Percentiles rank a stretch among this genome's conserved stretches.
These are phyloP conservation scores for Tricholaema leucomelas DNA, from an alignment of 2,113 vertebrate genomes.

Conservation along the genomic window DNA sequence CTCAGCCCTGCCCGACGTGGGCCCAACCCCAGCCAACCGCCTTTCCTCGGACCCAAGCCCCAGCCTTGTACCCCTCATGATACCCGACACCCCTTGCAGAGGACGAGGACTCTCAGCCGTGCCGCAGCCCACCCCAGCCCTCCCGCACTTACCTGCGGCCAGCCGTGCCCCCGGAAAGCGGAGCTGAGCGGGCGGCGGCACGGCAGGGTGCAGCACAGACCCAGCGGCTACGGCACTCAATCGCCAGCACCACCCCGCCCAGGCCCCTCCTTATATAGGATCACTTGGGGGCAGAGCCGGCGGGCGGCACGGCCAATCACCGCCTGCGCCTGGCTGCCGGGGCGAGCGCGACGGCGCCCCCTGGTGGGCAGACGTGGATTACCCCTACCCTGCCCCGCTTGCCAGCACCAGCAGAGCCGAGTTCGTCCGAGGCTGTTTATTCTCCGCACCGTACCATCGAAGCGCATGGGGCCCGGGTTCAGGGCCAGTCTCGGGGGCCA, in stretches of 20 bases:
- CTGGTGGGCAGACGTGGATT: not conserved
- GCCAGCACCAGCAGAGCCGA: not conserved
- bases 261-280: not conserved
- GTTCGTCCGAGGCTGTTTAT: not conserved
- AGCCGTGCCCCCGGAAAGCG: not conserved
- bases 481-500: slow-evolving; percentile 48
- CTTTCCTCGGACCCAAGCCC: not conserved
- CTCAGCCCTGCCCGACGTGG: not conserved
- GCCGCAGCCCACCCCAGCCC: not conserved
- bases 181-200: not conserved
- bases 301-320: not conserved
- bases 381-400: not conserved
- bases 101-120: no score
- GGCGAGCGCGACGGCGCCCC: not conserved
- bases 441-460: not conserved
- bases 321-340: not conserved
- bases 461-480: not conserved
- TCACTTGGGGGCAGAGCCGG: not conserved
- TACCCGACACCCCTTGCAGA: not conserved
- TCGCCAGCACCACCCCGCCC: not conserved
- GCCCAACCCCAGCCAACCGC: not conserved
- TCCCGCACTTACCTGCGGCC: not conserved
- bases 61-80: not conserved
- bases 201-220: rapidly evolving
- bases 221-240: not conserved